Conservation (phyloP, 2,113 vertebrate genomes). For the Murina feae region DNA sequence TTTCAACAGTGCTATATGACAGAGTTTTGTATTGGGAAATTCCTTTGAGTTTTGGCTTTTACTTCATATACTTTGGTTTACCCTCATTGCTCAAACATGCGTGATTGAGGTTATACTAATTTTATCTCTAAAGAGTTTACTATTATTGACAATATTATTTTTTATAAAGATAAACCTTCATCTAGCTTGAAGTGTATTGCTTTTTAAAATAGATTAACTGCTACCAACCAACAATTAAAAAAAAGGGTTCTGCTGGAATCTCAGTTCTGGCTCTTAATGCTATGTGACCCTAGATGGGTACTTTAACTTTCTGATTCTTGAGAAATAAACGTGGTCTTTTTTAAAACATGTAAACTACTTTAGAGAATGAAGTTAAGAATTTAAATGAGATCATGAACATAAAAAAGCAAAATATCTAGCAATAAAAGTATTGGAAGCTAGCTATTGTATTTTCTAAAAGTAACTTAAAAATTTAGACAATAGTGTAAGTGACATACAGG, state of each 20-base stretch:
- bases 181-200: not conserved
- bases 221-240: not conserved
- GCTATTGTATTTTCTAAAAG: not conserved
- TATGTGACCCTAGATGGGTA: not conserved
- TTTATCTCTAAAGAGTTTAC: not conserved
- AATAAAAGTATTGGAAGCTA: not conserved
- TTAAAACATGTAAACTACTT: not conserved
- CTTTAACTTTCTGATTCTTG: not conserved
- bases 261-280: not conserved
- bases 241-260: not conserved
- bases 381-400: not conserved
- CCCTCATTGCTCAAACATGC: not conserved
- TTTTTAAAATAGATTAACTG: not conserved
- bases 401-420: not conserved
- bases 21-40: not conserved
- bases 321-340: not conserved
- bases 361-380: not conserved
- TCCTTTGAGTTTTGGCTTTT: not conserved
- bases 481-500: not conserved
- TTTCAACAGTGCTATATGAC: not conserved
- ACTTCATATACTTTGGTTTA: not conserved
- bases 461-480: not conserved
- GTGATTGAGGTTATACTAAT: not conserved
- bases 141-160: not conserved
- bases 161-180: not conserved